These are phyloP conservation scores for Zoanthus solanderi DNA, from an alignment of 92 coral and sea anemone genomes.

Conservation along the genomic window DNA sequence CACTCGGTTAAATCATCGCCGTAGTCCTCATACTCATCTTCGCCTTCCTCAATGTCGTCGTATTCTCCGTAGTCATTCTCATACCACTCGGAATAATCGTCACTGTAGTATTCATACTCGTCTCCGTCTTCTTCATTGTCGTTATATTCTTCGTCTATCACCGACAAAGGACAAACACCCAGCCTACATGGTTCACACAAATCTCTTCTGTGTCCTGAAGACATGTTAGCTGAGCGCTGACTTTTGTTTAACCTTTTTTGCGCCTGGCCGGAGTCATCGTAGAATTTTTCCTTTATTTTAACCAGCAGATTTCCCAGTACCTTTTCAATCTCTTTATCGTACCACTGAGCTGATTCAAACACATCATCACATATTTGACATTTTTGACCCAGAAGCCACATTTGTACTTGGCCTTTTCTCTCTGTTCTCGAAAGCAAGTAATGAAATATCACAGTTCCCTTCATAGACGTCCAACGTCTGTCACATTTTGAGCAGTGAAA, in stretches of 20 bases:
- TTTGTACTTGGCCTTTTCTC: slow-evolving; percentile 8
- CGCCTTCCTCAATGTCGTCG: neutral
- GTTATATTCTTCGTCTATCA: neutral
- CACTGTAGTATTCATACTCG: neutral
- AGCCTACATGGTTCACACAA: slow-evolving; percentile 35
- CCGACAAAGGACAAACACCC: slow-evolving; percentile 25
- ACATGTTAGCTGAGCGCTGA: slow-evolving; percentile 34
- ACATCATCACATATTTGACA: neutral
- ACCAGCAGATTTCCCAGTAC: slow-evolving; percentile 5
- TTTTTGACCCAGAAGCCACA: slow-evolving; percentile 39
- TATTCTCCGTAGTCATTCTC: slow-evolving; percentile 9
- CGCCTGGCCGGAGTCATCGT: neutral
- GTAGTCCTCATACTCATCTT: neutral
- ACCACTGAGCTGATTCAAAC: slow-evolving; percentile 31
- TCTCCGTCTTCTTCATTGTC: neutral
- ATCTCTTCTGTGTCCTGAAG: slow-evolving; percentile 27
- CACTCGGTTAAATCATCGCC: too few relatives aligned
- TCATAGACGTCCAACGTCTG: slow-evolving; percentile 35
- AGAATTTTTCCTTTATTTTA: slow-evolving; percentile 41
- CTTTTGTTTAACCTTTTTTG: neutral
- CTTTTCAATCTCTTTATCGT: slow-evolving; percentile 7
- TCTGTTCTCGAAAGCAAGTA: neutral
- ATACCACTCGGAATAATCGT: neutral
- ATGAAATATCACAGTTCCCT: slow-evolving; percentile 44
- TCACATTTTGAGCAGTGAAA: slow-evolving; percentile 32